phyloP scores from a whole-genome alignment of 1,140 invertebrate species.

The Gerris buenoi region DNA sequence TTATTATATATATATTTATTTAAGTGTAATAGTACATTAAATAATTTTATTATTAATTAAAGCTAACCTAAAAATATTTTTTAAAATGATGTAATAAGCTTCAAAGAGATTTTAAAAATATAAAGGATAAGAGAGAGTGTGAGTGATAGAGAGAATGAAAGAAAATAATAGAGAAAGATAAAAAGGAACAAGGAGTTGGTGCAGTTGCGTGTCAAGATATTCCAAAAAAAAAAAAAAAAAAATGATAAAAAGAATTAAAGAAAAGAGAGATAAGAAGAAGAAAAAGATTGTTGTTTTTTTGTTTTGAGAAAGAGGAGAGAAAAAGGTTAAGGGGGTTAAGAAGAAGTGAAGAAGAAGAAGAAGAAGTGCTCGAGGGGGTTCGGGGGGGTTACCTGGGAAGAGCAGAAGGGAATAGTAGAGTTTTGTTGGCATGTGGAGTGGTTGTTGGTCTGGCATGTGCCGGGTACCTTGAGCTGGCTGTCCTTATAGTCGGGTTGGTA shows the following conservation, averaged over 20 bases:
- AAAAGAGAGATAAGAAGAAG: neutral
- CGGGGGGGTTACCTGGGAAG: slow-evolving; percentile 9
- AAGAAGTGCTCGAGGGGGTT: neutral
- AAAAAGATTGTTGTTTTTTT: too few species aligned
- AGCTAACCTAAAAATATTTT: too few species aligned
- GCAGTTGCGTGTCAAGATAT: neutral
- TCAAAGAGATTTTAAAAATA: too few species aligned
- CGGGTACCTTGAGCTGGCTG: slow-evolving; percentile 21
- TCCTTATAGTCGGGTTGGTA: slow-evolving; percentile 51
- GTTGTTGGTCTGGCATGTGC: slow-evolving; percentile 3
- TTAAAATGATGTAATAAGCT: too few species aligned
- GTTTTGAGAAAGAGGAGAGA: too few species aligned
- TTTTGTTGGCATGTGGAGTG: slow-evolving; percentile 8
- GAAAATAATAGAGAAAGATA: too few species aligned
- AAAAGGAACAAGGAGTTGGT: neutral
- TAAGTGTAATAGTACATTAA: too few species aligned
- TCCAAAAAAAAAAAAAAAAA: neutral
- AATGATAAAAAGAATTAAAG: neutral
- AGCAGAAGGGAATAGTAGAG: slow-evolving; percentile 10
- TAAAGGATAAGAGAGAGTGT: too few species aligned
- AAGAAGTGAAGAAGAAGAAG: neutral
- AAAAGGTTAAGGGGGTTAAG: too few species aligned
- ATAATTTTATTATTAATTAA: too few species aligned
- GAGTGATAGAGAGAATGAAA: too few species aligned
- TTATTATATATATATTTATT: too few species aligned